Base-by-base conservation (phyloP, 2,797 vertebrate genomes). In the Microchirus variegatus region DNA sequence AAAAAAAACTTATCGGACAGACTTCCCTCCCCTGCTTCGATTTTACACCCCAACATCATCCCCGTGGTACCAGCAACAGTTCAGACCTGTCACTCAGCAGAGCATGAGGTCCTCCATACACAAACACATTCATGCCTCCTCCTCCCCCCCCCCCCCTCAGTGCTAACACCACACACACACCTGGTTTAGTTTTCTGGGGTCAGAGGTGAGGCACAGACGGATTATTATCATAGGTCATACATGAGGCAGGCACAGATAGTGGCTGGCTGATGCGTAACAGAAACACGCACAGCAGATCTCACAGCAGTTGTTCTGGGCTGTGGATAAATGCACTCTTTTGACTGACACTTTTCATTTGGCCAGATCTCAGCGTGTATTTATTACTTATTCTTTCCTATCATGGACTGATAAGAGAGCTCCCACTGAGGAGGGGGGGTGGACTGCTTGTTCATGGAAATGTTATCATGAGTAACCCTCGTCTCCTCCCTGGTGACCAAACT, bases 141-240 rank as follows among this genome's bases (percentile, higher is more conserved):
- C n/a, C n/a, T n/a, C 57, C 37, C 58, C 59, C 40, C 35, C n/a
- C 53, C 18, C 50, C 35, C 16, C 6, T 35, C 15, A 10, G 5
- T 1, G 13, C 75, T 74, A 69, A 51, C 56, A 51, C 58, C 36
- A 31, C 69, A 62, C 63, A 60, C 63, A 60, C 87, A 89, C 84
- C 87, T 90, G 90, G 78, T 90, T 87, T 77, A 43, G 77, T 51
- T 91, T 90, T 83, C 55, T n/a, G 61, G 63, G 85, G 87, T 90
- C 73, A 5, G 66, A 83, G 83, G 86, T 89, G 66, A 86, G 53
- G 58, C 73, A 37, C 50, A 67, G 78, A 85, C 69, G 80, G 87
- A 90, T 87, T 60, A 64, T 84, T 83, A 86, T 77, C 79, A 73
- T 38, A 53, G 85, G 87, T 88, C 87, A 84, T 69, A 60, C 12